phyloP scores from a whole-genome alignment of 2,888 invertebrate species.

The Rhopalosiphum nymphaeae region DNA sequence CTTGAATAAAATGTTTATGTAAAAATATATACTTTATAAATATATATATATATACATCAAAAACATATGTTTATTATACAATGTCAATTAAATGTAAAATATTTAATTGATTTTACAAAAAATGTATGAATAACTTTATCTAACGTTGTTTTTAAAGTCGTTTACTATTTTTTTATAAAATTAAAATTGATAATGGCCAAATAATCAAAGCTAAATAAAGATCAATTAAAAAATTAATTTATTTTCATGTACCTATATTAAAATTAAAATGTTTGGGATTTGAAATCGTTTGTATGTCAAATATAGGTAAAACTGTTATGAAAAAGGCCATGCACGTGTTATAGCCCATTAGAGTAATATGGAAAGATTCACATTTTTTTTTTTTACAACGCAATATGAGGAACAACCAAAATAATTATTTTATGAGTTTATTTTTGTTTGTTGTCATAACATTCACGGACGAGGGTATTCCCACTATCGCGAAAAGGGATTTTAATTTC shows the following conservation, averaged over 20 bases:
- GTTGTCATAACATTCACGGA: conserved; percentile 22
- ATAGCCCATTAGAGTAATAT: background rate
- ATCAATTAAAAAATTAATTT: background rate
- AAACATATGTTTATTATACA: background rate
- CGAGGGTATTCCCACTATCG: background rate
- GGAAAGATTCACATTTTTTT: conserved; percentile 21
- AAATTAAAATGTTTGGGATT: background rate
- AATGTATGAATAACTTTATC: background rate
- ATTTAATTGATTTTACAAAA: background rate
- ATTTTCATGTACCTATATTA: too few relatives aligned
- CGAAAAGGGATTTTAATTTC: conserved; percentile 42
- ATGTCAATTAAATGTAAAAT: background rate
- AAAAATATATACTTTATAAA: background rate
- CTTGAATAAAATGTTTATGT: background rate
- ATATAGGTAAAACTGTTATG: background rate
- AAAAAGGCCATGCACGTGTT: background rate
- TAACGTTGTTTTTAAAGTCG: background rate
- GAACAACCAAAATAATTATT: conserved; percentile 36
- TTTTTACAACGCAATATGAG: background rate
- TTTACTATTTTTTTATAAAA: background rate
- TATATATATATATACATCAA: background rate
- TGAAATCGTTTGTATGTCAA: background rate
- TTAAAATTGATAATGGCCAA: background rate
- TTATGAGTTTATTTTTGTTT: background rate
- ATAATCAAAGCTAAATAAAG: background rate